Base-by-base conservation (phyloP, 2,113 vertebrate species). In the Callaeas wilsoni region DNA sequence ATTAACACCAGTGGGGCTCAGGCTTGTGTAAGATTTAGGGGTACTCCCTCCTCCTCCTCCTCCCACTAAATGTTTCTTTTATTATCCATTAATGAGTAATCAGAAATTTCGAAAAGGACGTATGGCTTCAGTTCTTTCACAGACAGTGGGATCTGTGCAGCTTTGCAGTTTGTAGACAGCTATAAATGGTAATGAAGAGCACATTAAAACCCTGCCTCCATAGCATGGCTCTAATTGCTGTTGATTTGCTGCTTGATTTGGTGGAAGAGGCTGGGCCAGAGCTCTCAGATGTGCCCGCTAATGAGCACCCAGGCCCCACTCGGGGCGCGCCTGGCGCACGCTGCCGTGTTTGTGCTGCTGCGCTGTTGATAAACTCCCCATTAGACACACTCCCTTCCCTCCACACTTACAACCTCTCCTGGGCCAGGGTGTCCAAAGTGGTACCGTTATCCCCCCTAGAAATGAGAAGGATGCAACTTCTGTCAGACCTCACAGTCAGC, bases 201-300 rank as follows among this genome's bases (percentile, higher is more conserved):
- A 35, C 4, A 9, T 90, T 86, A 55, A 79, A 84, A 46, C 70
- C 76, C 92, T 90, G 83, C 85, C 91, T 89, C 91, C 4, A 1
- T 71, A 41, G 84, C 77, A 10, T 4, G 35, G 52, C 89, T 95
- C 39, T 94, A 87, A 94, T 87, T 92, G 93, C 86, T 89, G 89
- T 75, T 94, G 91, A 92, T 94, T 89, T 96, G 93, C 89, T 94
- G 91, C 93, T 92, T 63, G 91, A 29, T 90, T 83, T 90, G 23
- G 2, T 84, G 89, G 71, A 49, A 71, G 76, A 55, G 0, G 10
- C 84, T 71, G 33, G 60, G 56, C 73, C 77, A 39, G 84, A 50
- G 83, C 83, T 89, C 91, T 86, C 71, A 47, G 19, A 60, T 21
- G 84, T 63, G 74, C 37, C 73, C 0, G 0, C 29, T 71, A 76